A percentile compares a stretch with the other conserved stretches of the same genome.
phyloP scores from a whole-genome alignment of 2,888 invertebrate genomes.

The Cheilosia grossa region DNA sequence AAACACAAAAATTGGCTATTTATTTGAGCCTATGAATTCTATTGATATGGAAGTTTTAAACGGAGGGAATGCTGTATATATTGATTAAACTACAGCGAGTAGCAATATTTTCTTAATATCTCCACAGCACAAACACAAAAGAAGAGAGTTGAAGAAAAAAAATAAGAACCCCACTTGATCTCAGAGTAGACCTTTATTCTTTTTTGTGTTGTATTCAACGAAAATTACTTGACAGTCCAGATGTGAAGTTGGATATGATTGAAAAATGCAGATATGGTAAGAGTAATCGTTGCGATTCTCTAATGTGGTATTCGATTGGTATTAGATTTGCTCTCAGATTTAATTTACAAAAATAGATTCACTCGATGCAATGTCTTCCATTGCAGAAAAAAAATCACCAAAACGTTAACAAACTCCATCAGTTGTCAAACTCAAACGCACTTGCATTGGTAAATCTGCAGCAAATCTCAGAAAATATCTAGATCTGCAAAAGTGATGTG shows the following conservation, averaged over 20 bases:
- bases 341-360: too few species aligned
- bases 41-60: slow-evolving; percentile 7
- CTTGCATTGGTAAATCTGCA: too few species aligned
- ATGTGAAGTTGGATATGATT: slow-evolving; percentile 46
- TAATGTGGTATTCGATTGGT: not conserved
- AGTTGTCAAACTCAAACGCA: too few species aligned
- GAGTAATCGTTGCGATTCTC: not conserved
- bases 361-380: too few species aligned
- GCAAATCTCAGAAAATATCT: too few species aligned
- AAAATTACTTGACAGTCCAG: slow-evolving; percentile 33
- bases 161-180: slow-evolving; percentile 51
- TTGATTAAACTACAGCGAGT: slow-evolving; percentile 10
- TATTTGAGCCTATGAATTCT: not conserved
- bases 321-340: too few species aligned
- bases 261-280: slow-evolving; percentile 7
- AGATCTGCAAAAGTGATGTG: too few species aligned
- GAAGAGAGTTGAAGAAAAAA: slow-evolving; percentile 40
- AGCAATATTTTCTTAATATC: slow-evolving; percentile 18
- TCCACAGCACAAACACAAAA: slow-evolving; percentile 60
- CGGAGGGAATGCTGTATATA: not conserved
- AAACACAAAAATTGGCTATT: slow-evolving; percentile 10
- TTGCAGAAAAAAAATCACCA: too few species aligned
- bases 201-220: slow-evolving; percentile 58
- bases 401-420: too few species aligned
- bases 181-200: slow-evolving; percentile 39